Evolutionary conservation across 1,140 invertebrate species (phyloP).

Genomic region (Babylonia areolata): DNA sequence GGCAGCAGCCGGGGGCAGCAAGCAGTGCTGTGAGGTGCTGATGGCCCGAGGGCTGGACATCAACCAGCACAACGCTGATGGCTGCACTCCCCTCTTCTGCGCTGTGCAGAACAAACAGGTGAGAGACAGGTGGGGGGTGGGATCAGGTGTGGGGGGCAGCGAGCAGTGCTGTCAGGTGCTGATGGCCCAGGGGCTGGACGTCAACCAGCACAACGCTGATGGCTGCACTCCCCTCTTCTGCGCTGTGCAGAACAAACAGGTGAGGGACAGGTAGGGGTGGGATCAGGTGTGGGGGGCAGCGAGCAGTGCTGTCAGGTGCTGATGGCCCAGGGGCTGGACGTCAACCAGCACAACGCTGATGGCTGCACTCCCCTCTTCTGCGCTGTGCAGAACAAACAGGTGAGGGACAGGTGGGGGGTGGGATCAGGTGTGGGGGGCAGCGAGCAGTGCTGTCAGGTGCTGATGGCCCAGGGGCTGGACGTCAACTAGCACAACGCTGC

Average conservation of each 20-base stretch:
- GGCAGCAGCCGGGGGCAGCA: slow-evolving; percentile 69
- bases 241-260: slow-evolving; percentile 63
- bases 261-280: too few species aligned
- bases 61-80: slow-evolving; percentile 66
- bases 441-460: slow-evolving; percentile 65
- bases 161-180: slow-evolving; percentile 68
- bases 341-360: slow-evolving; percentile 67
- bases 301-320: slow-evolving; percentile 68
- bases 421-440: slow-evolving; percentile 70
- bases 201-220: slow-evolving; percentile 67
- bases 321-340: slow-evolving; percentile 63
- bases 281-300: slow-evolving; percentile 69
- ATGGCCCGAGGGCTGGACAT: slow-evolving; percentile 65
- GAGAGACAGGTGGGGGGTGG: too few species aligned
- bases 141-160: slow-evolving; percentile 69
- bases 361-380: slow-evolving; percentile 69
- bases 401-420: too few species aligned
- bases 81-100: slow-evolving; percentile 68
- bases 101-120: slow-evolving; percentile 63
- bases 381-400: slow-evolving; percentile 63
- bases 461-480: slow-evolving; percentile 65
- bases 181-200: slow-evolving; percentile 63
- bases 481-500: slow-evolving; percentile 67
- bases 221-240: slow-evolving; percentile 69
- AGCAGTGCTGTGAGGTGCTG: slow-evolving; percentile 67